Evolutionary conservation across 2,888 invertebrate genomes (phyloP).

Genomic region (Penaeus monodon): DNA sequence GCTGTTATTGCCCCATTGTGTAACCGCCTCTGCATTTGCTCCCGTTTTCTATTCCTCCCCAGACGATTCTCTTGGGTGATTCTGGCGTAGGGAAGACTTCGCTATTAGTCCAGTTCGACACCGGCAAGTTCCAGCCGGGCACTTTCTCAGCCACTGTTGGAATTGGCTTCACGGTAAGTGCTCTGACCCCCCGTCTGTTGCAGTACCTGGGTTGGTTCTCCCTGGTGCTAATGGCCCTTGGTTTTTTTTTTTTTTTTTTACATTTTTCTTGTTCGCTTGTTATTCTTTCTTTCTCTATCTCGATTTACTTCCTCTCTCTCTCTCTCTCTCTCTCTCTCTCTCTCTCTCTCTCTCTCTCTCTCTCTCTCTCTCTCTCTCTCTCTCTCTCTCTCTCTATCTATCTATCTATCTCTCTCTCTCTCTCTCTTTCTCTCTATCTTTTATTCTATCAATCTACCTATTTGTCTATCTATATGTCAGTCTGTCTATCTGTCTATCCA

Average conservation of each 20-base stretch:
- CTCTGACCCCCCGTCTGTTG: too few species aligned
- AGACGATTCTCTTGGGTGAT: constrained; percentile 94
- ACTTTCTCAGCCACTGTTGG: constrained; percentile 95
- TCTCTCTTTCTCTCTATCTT: too few species aligned
- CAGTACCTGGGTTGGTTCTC: neutral
- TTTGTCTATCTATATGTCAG: too few species aligned
- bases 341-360: neutral
- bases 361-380: neutral
- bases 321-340: constrained; percentile 14
- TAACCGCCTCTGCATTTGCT: too few species aligned
- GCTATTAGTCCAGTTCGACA: constrained; percentile 91
- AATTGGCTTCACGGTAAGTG: constrained; percentile 91
- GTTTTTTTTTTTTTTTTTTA: neutral
- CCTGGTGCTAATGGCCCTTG: neutral
- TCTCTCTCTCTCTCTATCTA: neutral
- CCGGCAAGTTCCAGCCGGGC: constrained; percentile 89
- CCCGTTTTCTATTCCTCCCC: constrained; percentile 66
- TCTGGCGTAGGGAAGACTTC: constrained; percentile 95
- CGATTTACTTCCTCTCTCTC: neutral
- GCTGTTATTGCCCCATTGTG: neutral
- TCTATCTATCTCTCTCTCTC: constrained; percentile 7
- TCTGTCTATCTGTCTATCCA: too few species aligned
- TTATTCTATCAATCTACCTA: too few species aligned
- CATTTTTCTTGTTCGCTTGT: neutral
- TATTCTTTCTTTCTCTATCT: neutral